A percentile compares a stretch with the other conserved stretches of the same genome.
Evolutionary conservation across 23 tunicate genomes (phyloP).

Genomic region (Halocynthia aurantium): DNA sequence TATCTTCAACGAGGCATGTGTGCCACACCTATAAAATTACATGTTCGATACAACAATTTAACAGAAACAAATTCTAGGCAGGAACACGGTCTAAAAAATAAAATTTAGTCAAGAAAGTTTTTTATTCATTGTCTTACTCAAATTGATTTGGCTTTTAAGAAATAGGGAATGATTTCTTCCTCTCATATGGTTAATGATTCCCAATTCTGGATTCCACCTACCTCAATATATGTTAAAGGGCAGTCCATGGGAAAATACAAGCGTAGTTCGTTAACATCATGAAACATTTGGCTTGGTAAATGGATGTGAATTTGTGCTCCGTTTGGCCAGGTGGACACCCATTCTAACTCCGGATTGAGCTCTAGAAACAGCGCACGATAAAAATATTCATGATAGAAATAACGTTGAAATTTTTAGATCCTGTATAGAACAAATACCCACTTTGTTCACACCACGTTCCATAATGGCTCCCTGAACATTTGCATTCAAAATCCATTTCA

Average conservation of each 20-base stretch:
- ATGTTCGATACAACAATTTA: not conserved
- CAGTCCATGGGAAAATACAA: constrained; percentile 38
- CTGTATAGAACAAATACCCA: not conserved
- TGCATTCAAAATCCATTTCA: constrained; percentile 36
- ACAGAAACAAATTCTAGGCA: not conserved
- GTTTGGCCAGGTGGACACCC: constrained; percentile 33
- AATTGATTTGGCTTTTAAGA: too few relatives aligned
- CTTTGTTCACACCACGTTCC: constrained; percentile 58
- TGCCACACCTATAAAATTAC: constrained; percentile 46
- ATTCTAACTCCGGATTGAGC: constrained; percentile 35
- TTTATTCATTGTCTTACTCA: too few relatives aligned
- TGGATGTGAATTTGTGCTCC: constrained; percentile 57
- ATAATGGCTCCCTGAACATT: constrained; percentile 31
- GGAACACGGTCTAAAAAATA: too few relatives aligned
- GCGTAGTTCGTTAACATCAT: constrained; percentile 31
- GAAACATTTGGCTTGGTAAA: constrained; percentile 32
- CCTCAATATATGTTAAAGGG: constrained; percentile 36
- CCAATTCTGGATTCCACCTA: not conserved
- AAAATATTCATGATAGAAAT: not conserved
- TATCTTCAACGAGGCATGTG: constrained; percentile 31
- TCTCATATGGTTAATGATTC: not conserved
- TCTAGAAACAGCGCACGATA: constrained; percentile 1
- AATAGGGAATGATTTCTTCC: too few relatives aligned
- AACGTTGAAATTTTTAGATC: not conserved
- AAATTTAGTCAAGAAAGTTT: too few relatives aligned